Evolutionary conservation across 2,113 vertebrate species (phyloP), one percentile per base, ranked within the genome.

Genomic region (Isichthys henryi): DNA sequence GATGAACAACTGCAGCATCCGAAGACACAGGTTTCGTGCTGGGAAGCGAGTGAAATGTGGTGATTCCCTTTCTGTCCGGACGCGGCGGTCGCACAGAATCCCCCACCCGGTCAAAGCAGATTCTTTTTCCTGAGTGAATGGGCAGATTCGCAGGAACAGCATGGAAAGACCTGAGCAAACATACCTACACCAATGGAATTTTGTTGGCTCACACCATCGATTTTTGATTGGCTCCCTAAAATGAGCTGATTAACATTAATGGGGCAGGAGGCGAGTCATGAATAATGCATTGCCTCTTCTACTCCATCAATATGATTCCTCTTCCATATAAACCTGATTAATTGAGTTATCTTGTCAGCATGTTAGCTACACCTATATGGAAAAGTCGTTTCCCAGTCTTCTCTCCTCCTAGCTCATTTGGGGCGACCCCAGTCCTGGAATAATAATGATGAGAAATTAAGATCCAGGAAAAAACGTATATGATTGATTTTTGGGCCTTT

Each of bases 1-100:
- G 45, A 39, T 90, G 88, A 88, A 91, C 46, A 92, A 89, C 88
- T 91, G 91, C 91, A 92, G 93, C 89, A 93, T 92, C 43, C 3
- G 3, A 84, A 84, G 82, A 48, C 3, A 3, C 43, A 11, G 82
- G 82, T 82, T 45, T 45, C 19, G 39, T 39, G 5, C 31, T 45
- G 31, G 8, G 39, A 17, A 82, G 77, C 0, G 35, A 19, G 43
- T 45, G 82, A 84, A 84, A 48, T 23, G 82, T 0, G 1, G 35
- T 17, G 74, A 80, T 80, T 43, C 74, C 74, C 74, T 80, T 80
- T 80, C 31, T 43, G 35, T 43, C 62, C 0, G 62, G 10, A 31
- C 1, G 62, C 9, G 0, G 70, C 70, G 5, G 15, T 35, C 10
- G 35, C 15, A 7, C 31, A 35, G 70, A 35, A 77, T 5, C 66